Percentiles rank a stretch among this genome's conserved stretches.
Evolutionary conservation across 2,888 invertebrate species (phyloP).

Genomic region (Apamea anceps): DNA sequence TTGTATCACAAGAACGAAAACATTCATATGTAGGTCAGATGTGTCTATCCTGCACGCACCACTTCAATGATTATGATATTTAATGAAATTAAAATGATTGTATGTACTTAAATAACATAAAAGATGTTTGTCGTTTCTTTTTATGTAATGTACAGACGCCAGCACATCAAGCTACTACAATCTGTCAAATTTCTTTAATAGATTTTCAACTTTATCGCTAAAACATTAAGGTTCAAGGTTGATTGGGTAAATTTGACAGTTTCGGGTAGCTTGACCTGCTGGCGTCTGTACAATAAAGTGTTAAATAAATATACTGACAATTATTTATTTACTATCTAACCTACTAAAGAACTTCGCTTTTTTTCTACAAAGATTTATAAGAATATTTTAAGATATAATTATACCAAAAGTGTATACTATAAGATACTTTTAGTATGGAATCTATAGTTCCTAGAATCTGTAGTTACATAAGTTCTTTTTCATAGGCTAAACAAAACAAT

Average conservation of each 20-base stretch:
- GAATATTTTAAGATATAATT: no score
- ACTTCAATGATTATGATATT: background rate
- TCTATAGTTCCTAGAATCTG: background rate
- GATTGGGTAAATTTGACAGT: no score
- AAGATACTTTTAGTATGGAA: background rate
- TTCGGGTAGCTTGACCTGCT: no score
- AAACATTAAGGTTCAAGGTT: no score
- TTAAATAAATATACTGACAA: background rate
- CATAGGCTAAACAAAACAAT: background rate
- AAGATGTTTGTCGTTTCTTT: no score
- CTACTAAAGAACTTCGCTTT: background rate
- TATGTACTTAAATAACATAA: background rate
- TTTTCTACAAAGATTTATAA: background rate
- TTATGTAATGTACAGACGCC: no score
- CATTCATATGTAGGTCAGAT: no score
- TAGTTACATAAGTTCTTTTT: background rate
- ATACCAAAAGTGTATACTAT: no score
- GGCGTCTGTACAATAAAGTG: background rate
- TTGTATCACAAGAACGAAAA: background rate
- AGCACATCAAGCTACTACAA: no score
- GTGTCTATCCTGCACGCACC: no score
- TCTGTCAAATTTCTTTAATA: no score
- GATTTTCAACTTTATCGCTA: no score
- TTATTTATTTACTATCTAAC: background rate
- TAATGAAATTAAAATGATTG: background rate